Percentiles rank a stretch among this genome's conserved stretches.
Conservation (phyloP, 2,113 vertebrate genomes). For the Eulemur rufifrons region DNA sequence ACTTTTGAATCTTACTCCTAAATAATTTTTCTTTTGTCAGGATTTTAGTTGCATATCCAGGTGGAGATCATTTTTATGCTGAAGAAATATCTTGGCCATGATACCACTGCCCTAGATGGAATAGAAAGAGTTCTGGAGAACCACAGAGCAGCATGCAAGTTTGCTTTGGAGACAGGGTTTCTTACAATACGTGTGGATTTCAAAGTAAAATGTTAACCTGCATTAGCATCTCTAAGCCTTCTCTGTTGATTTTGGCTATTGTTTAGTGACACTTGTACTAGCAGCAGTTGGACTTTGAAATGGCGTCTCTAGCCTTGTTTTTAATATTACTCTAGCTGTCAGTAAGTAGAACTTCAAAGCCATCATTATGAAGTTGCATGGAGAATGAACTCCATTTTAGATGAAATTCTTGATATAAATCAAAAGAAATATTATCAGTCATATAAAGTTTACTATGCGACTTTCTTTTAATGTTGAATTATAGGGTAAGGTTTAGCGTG, state of each 20-base stretch:
- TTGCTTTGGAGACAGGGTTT: slow-evolving; percentile 52
- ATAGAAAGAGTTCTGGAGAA: slow-evolving; percentile 24
- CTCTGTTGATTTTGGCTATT: slow-evolving; percentile 61
- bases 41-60: slow-evolving; percentile 57
- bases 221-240: slow-evolving; percentile 60
- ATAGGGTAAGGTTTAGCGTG: not conserved
- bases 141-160: slow-evolving; percentile 22
- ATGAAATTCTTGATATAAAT: slow-evolving; percentile 43
- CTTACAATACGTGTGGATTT: slow-evolving; percentile 56
- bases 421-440: slow-evolving; percentile 25
- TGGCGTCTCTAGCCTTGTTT: slow-evolving; percentile 9
- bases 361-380: slow-evolving; percentile 18
- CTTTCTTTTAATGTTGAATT: not conserved
- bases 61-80: slow-evolving; percentile 45
- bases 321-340: slow-evolving; percentile 32
- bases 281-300: slow-evolving; percentile 38
- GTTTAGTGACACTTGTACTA: slow-evolving; percentile 51
- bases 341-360: slow-evolving; percentile 40
- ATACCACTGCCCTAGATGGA: not conserved
- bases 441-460: not conserved
- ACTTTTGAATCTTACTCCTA: slow-evolving; percentile 23
- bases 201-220: slow-evolving; percentile 67
- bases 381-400: slow-evolving; percentile 33
- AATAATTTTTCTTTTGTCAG: slow-evolving; percentile 44
- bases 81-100: slow-evolving; percentile 41